These are phyloP conservation scores for Rhagonycha lutea DNA, from an alignment of 2,888 invertebrate genomes.

Conservation along the genomic window DNA sequence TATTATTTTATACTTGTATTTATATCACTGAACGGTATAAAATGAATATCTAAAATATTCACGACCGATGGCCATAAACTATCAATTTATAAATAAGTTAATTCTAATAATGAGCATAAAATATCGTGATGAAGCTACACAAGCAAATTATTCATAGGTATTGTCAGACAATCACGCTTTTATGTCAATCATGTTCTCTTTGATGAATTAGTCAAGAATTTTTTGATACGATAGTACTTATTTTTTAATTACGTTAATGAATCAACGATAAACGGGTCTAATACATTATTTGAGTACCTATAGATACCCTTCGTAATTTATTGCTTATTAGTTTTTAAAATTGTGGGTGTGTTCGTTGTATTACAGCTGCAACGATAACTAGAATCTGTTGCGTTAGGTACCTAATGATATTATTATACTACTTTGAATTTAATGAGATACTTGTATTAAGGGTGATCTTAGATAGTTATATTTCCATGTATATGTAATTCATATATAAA, in stretches of 20 bases:
- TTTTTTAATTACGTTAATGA: not conserved
- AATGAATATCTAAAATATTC: not conserved
- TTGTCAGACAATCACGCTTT: not conserved
- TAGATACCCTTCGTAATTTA: not conserved
- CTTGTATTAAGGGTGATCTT: constrained; percentile 12
- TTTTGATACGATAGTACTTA: not conserved
- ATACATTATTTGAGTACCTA: not conserved
- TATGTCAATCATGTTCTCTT: not conserved
- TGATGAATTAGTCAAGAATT: not conserved
- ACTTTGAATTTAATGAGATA: constrained; percentile 4
- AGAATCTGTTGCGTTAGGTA: not conserved
- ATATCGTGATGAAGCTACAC: not conserved
- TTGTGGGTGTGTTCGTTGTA: constrained; percentile 3
- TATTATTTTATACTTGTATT: not conserved
- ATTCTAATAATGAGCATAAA: not conserved
- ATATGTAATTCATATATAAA: not conserved
- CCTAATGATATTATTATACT: constrained; percentile 5
- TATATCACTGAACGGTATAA: not conserved
- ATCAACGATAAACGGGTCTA: not conserved
- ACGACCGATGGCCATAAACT: not conserved
- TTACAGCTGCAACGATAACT: not conserved
- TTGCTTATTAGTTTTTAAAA: constrained; percentile 5
- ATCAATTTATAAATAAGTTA: not conserved
- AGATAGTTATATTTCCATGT: constrained; percentile 3
- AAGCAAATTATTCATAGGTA: not conserved